Conservation (phyloP, 2,797 vertebrate genomes). For the Lutjanus argentimaculatus region DNA sequence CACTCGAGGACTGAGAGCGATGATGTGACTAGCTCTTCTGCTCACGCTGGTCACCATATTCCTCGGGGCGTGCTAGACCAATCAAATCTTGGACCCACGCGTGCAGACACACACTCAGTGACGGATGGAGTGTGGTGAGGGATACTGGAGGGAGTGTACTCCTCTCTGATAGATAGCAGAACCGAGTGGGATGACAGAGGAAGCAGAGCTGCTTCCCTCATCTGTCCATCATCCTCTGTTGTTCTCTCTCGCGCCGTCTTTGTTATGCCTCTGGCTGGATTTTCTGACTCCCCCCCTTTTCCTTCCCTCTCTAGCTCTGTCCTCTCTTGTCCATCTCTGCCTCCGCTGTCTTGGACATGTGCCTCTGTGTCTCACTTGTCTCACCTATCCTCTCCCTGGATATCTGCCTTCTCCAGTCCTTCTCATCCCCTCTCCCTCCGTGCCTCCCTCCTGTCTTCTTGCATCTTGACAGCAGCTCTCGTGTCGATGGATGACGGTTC, state of each 20-base stretch:
- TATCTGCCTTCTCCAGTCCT: conserved; percentile 42
- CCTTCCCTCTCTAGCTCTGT: conserved; percentile 9
- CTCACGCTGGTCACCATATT: conserved; percentile 51
- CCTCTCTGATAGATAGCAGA: conserved; percentile 70
- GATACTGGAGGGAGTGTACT: conserved; percentile 55
- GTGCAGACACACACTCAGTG: conserved; percentile 41
- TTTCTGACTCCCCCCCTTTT: background rate
- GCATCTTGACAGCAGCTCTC: conserved; percentile 46
- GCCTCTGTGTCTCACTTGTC: conserved; percentile 39
- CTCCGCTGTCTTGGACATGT: conserved; percentile 45
- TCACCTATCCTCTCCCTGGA: conserved; percentile 51
- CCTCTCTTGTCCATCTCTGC: conserved; percentile 45
- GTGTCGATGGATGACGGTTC: conserved; percentile 53
- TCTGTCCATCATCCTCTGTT: conserved; percentile 67
- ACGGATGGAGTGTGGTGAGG: conserved; percentile 53
- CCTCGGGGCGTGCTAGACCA: conserved; percentile 42
- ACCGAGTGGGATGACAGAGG: conserved; percentile 66
- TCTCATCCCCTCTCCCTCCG: background rate
- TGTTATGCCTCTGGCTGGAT: conserved; percentile 47
- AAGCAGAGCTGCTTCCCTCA: conserved; percentile 68
- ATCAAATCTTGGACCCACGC: conserved; percentile 44
- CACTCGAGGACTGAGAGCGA: conserved; percentile 38
- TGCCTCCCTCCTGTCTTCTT: conserved; percentile 40
- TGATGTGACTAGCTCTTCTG: conserved; percentile 47
- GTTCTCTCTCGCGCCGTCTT: conserved; percentile 42